Evolutionary conservation across 2,113 vertebrate genomes (phyloP).

Genomic region (Pimephales promelas): DNA sequence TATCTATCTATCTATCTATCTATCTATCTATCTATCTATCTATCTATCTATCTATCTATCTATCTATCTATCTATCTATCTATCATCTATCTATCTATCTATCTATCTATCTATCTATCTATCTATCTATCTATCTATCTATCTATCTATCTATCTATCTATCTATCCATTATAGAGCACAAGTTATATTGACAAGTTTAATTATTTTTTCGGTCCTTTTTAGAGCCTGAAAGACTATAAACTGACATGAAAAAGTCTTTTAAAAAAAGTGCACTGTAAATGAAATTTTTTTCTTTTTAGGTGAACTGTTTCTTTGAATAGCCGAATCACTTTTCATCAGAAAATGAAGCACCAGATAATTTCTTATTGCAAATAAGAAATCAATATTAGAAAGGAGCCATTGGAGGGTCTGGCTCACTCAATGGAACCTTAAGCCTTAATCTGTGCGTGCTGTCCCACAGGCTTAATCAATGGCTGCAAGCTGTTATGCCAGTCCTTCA

Average conservation of each 20-base stretch:
- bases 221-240: not conserved
- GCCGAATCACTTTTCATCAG: not conserved
- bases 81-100: not conserved
- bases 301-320: not conserved
- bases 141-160: not conserved
- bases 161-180: not conserved
- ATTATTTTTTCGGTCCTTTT: not conserved
- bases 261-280: not conserved
- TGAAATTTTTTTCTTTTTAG: too few relatives aligned
- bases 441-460: slow-evolving; percentile 30
- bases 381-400: slow-evolving; percentile 32
- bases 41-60: not conserved
- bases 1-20: not conserved
- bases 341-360: slow-evolving; percentile 1
- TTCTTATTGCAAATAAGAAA: slow-evolving; percentile 22
- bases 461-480: slow-evolving; percentile 40
- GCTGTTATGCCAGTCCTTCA: slow-evolving; percentile 15
- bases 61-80: not conserved
- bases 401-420: slow-evolving; percentile 25
- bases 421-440: slow-evolving; percentile 36
- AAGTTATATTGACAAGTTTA: not conserved
- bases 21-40: not conserved
- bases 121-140: not conserved
- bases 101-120: not conserved
- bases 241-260: not conserved